phyloP scores from a whole-genome alignment of 2,797 vertebrate species.

The Rallus crepitans region DNA sequence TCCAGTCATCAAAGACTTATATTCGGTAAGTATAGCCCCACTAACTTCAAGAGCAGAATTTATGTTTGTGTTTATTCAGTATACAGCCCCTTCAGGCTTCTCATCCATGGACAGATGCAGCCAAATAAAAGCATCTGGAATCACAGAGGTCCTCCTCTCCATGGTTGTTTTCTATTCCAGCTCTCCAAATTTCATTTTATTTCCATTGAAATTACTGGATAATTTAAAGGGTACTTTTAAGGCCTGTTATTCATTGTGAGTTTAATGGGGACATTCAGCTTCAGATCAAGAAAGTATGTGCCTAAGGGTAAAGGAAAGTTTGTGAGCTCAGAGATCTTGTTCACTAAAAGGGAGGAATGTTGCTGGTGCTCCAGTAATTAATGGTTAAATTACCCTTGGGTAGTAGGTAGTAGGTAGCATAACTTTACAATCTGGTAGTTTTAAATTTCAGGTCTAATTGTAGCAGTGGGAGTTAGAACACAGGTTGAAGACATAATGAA shows the following conservation, averaged over 20 bases:
- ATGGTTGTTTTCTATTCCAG: background rate
- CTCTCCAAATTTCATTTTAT: background rate
- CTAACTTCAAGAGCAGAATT: background rate
- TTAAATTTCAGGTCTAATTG: constrained; percentile 54
- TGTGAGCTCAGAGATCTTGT: background rate
- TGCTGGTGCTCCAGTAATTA: constrained; percentile 50
- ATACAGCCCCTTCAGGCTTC: background rate
- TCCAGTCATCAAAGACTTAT: background rate
- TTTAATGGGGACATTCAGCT: background rate
- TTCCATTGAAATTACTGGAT: background rate
- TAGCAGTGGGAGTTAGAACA: constrained; percentile 45
- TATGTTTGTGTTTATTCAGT: background rate
- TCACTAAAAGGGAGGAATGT: constrained; percentile 1
- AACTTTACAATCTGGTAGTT: constrained; percentile 64
- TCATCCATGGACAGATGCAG: background rate
- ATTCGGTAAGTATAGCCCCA: background rate
- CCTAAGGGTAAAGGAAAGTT: background rate
- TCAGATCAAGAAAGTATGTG: background rate
- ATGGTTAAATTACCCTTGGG: constrained; percentile 65
- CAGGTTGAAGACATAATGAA: constrained; percentile 57
- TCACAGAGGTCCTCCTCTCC: background rate
- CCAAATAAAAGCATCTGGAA: background rate
- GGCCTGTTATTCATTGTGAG: background rate
- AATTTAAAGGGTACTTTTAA: background rate
- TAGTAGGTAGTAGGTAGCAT: constrained; percentile 43